phyloP scores from a whole-genome alignment of 2,113 vertebrate genomes.

The Haliaeetus leucogaster region DNA sequence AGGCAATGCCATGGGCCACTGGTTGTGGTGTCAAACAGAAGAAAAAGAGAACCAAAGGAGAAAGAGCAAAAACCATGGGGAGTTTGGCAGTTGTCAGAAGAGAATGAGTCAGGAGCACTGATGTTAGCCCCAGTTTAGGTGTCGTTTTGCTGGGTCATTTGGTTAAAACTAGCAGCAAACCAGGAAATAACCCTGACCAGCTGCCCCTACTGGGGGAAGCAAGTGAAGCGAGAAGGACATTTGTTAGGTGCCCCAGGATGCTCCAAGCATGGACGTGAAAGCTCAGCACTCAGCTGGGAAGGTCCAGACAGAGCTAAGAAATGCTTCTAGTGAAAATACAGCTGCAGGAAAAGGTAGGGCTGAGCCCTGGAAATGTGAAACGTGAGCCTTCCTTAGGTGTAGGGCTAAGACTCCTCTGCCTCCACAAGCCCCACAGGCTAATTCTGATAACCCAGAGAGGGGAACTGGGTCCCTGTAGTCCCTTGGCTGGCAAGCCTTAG shows the following conservation, averaged over 20 bases:
- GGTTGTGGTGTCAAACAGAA: not conserved
- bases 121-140: no score
- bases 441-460: not conserved
- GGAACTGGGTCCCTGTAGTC: not conserved
- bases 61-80: no score
- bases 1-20: rapidly evolving
- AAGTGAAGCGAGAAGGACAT: rapidly evolving
- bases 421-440: not conserved
- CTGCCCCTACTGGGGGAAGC: not conserved
- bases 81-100: not conserved
- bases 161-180: not conserved
- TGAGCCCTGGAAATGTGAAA: not conserved
- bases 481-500: not conserved
- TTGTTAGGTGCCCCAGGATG: not conserved
- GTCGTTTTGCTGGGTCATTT: no score
- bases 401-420: not conserved
- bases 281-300: not conserved
- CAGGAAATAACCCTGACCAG: not conserved
- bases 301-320: not conserved
- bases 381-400: not conserved
- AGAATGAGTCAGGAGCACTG: not conserved
- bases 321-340: rapidly evolving
- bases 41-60: not conserved
- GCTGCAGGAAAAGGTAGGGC: not conserved
- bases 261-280: rapidly evolving